Evolutionary conservation across 1,140 invertebrate genomes (phyloP).

Genomic region (Pemphigus obesinymphae): DNA sequence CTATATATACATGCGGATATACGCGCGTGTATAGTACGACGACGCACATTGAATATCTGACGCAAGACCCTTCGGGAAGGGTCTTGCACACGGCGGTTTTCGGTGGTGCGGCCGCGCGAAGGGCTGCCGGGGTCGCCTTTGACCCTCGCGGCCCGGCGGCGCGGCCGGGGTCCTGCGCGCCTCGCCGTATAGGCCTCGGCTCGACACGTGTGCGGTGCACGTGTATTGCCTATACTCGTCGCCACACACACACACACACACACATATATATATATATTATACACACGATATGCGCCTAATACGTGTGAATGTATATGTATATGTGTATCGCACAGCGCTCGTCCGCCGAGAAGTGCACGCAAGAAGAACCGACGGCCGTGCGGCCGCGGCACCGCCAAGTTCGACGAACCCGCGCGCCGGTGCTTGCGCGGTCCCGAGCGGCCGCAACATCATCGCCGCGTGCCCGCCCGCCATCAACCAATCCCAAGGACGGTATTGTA

Average conservation of each 20-base stretch:
- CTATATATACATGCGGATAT: not conserved
- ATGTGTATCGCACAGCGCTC: not conserved
- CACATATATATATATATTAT: not conserved
- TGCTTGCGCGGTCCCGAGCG: not conserved
- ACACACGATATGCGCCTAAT: not conserved
- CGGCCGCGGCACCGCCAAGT: not conserved
- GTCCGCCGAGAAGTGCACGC: constrained; percentile 1
- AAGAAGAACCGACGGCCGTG: not conserved
- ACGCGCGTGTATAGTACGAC: not conserved
- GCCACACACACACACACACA: not conserved
- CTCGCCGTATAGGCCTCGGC: not conserved
- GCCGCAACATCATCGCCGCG: not conserved
- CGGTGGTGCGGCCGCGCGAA: not conserved
- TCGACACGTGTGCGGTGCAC: not conserved
- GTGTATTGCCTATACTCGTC: not conserved
- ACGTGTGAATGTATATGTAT: not conserved
- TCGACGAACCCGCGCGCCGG: not conserved
- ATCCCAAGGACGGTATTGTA: constrained; percentile 12
- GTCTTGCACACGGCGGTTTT: constrained; percentile 6
- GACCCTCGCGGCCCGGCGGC: not conserved
- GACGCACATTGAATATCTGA: not conserved
- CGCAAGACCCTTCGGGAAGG: not conserved
- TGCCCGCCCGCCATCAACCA: not conserved
- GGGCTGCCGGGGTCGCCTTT: too few species aligned
- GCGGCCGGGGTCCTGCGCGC: not conserved